Evolutionary conservation across 1,140 invertebrate genomes (phyloP).

Genomic region (Macrocentrus cingulum): DNA sequence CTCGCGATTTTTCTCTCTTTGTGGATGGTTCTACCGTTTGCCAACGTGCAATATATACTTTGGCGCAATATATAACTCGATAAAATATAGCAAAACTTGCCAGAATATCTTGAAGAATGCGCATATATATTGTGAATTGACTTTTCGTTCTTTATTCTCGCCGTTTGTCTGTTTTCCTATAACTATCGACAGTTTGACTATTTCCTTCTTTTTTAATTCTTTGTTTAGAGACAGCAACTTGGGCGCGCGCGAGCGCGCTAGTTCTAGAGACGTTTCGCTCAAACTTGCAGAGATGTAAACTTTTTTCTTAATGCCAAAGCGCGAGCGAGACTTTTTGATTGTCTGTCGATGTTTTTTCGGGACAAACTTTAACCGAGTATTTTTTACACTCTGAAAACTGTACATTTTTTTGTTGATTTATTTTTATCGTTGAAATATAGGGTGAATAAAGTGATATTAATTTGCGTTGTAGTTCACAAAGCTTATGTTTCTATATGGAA

Average conservation of each 20-base stretch:
- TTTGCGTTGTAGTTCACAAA: too few relatives aligned
- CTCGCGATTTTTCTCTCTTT: background rate
- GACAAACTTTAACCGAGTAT: too few relatives aligned
- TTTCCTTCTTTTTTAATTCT: constrained; percentile 6
- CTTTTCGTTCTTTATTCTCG: constrained; percentile 4
- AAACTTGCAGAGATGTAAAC: constrained; percentile 4
- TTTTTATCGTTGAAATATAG: background rate
- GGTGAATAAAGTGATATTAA: too few relatives aligned
- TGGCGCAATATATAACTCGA: constrained; percentile 3
- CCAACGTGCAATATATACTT: too few relatives aligned
- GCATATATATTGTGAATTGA: constrained; percentile 19
- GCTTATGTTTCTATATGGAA: too few relatives aligned
- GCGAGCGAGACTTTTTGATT: background rate
- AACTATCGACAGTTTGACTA: background rate
- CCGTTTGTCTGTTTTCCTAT: background rate
- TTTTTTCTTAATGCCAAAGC: background rate
- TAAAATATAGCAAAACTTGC: constrained; percentile 20
- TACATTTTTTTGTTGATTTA: too few relatives aligned
- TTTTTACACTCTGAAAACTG: too few relatives aligned
- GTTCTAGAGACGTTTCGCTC: too few relatives aligned
- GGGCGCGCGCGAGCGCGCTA: background rate
- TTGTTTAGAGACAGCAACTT: constrained; percentile 2
- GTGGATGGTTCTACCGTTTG: background rate
- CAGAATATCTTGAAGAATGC: constrained; percentile 20
- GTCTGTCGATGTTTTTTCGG: background rate